Conservation (phyloP, 2,797 vertebrate species). For the Uromys caudimaculatus region DNA sequence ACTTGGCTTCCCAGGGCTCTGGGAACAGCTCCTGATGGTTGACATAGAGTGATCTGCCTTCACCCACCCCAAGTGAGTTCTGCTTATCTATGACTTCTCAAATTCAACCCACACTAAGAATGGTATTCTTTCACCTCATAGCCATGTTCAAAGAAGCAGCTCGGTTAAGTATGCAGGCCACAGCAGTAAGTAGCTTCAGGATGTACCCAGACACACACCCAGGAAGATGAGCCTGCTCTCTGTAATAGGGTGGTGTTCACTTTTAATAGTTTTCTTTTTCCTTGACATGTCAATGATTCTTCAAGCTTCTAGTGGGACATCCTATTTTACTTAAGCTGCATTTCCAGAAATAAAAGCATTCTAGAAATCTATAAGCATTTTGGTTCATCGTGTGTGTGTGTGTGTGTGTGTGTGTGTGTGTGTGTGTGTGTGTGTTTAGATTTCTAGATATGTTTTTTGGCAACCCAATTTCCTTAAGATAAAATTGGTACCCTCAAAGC, state of each 20-base stretch:
- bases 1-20: neutral
- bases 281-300: neutral
- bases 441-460: slow-evolving; percentile 52
- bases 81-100: neutral
- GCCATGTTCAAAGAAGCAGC: neutral
- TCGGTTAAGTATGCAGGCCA: neutral
- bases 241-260: neutral
- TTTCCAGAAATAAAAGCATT: neutral
- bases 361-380: slow-evolving; percentile 20
- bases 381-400: neutral
- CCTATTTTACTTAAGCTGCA: neutral
- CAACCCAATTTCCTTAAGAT: slow-evolving; percentile 44
- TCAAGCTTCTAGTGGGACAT: neutral
- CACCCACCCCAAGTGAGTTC: neutral
- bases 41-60: neutral
- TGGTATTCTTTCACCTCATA: neutral
- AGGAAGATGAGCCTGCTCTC: neutral
- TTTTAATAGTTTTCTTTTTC: neutral
- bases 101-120: neutral
- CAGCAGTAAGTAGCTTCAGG: neutral
- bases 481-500: slow-evolving; percentile 32
- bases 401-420: neutral
- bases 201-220: accelerated
- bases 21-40: neutral
- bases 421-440: neutral